A percentile compares a stretch with the other conserved stretches of the same genome.
Conservation (phyloP, 2,888 invertebrate species). For the Cremastinae sp. region DNA sequence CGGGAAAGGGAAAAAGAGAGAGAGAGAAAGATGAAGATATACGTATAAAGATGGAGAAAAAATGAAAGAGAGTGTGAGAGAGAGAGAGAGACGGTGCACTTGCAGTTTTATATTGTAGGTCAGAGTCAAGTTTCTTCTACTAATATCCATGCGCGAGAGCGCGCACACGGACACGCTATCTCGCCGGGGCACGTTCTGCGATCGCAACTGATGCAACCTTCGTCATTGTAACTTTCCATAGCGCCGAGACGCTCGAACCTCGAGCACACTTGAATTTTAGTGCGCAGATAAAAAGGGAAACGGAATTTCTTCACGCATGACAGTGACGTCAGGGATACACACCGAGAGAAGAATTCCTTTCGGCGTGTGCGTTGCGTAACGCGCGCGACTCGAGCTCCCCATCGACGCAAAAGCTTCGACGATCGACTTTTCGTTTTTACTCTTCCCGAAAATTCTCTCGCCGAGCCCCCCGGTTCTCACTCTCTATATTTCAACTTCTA, state of each 20-base stretch:
- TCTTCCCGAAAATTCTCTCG: too few species aligned
- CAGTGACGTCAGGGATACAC: too few species aligned
- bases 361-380: too few species aligned
- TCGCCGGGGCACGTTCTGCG: slow-evolving; percentile 44
- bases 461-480: too few species aligned
- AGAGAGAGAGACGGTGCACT: slow-evolving; percentile 60
- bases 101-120: slow-evolving; percentile 70
- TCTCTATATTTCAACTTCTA: too few species aligned
- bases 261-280: slow-evolving; percentile 35
- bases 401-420: too few species aligned
- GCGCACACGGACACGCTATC: slow-evolving; percentile 41
- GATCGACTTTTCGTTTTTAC: too few species aligned
- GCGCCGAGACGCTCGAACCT: slow-evolving; percentile 3
- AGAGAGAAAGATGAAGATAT: neutral
- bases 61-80: neutral
- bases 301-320: too few species aligned
- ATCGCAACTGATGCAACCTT: slow-evolving; percentile 55
- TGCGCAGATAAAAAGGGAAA: neutral
- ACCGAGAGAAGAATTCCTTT: too few species aligned
- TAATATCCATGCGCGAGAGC: slow-evolving; percentile 39
- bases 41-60: neutral
- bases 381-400: too few species aligned
- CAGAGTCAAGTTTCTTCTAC: slow-evolving; percentile 72
- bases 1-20: too few species aligned
- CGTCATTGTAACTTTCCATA: slow-evolving; percentile 59